These are phyloP conservation scores for Heliconius himera DNA, from an alignment of 1,140 invertebrate species.

Conservation along the genomic window DNA sequence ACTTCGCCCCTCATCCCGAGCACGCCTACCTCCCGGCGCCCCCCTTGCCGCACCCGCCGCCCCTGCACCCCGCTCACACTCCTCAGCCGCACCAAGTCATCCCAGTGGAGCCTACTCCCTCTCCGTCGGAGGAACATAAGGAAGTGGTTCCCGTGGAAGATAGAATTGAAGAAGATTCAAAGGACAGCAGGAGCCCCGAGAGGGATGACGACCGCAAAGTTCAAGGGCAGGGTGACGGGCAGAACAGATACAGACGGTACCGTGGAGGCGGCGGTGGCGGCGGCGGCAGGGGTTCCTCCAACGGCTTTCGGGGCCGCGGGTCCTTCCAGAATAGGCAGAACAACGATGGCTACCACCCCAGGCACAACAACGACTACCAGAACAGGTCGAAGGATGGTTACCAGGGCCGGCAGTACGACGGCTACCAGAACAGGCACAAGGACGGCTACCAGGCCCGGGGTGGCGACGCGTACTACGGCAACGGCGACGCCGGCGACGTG, in stretches of 20 bases:
- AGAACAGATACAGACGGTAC: conserved; percentile 63
- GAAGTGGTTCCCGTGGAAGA: conserved; percentile 49
- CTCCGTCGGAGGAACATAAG: conserved; percentile 48
- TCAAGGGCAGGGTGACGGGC: conserved; percentile 72
- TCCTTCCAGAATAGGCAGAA: conserved; percentile 60
- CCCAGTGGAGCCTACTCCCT: conserved; percentile 26
- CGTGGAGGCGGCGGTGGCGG: conserved; percentile 54
- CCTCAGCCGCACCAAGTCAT: conserved; percentile 39
- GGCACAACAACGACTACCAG: conserved; percentile 64
- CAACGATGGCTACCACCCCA: conserved; percentile 56
- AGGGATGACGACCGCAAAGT: conserved; percentile 62
- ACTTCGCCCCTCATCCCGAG: conserved; percentile 67
- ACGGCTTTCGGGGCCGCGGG: conserved; percentile 71
- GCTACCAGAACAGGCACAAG: conserved; percentile 65
- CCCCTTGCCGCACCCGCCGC: conserved; percentile 47
- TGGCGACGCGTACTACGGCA: conserved; percentile 71
- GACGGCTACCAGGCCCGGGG: conserved; percentile 64
- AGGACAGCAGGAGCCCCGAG: conserved; percentile 66
- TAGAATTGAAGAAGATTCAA: conserved; percentile 57
- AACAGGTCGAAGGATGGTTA: conserved; percentile 60
- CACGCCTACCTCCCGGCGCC: conserved; percentile 50
- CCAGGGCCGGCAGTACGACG: conserved; percentile 66
- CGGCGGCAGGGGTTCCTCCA: conserved; percentile 57
- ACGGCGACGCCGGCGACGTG: conserved; percentile 65
- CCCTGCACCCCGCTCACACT: conserved; percentile 35